Percentiles rank a stretch among this genome's conserved stretches.
These are phyloP conservation scores for Pseudococcus longispinus DNA, from an alignment of 2,888 invertebrate genomes.

Conservation along the genomic window DNA sequence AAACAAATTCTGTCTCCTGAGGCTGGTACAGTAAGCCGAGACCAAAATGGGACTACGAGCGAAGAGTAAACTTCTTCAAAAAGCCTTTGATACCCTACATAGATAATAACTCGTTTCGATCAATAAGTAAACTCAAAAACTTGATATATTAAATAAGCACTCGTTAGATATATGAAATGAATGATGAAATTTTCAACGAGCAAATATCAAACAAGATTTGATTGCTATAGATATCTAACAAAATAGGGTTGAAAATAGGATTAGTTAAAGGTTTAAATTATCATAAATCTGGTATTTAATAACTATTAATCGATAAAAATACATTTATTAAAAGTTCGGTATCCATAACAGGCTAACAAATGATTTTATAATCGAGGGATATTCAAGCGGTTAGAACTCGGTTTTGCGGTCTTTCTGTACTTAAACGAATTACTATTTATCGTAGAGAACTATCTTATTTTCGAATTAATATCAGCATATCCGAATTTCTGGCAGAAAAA, in stretches of 20 bases:
- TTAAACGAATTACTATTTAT: conserved; percentile 2
- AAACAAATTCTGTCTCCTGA: too few species aligned
- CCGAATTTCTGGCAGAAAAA: not conserved
- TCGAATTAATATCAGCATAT: not conserved
- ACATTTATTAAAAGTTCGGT: not conserved
- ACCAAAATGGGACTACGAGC: too few species aligned
- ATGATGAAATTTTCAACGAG: not conserved
- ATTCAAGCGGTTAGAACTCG: not conserved
- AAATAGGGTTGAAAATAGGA: not conserved
- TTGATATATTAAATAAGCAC: too few species aligned
- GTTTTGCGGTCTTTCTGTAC: not conserved
- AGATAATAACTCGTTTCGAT: too few species aligned
- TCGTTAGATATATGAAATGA: not conserved
- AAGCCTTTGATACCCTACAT: too few species aligned
- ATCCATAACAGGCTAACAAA: not conserved
- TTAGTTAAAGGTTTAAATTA: not conserved
- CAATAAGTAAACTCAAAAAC: too few species aligned
- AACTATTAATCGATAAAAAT: conserved; percentile 4
- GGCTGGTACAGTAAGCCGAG: too few species aligned
- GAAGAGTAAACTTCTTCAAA: too few species aligned
- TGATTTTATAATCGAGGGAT: conserved; percentile 1
- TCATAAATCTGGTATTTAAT: not conserved
- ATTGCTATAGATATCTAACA: not conserved
- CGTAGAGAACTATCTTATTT: not conserved
- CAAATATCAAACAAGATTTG: not conserved